A percentile compares a stretch with the other conserved stretches of the same genome.
Evolutionary conservation across 2,113 vertebrate species (phyloP).

Genomic region (Dasyornis broadbenti): DNA sequence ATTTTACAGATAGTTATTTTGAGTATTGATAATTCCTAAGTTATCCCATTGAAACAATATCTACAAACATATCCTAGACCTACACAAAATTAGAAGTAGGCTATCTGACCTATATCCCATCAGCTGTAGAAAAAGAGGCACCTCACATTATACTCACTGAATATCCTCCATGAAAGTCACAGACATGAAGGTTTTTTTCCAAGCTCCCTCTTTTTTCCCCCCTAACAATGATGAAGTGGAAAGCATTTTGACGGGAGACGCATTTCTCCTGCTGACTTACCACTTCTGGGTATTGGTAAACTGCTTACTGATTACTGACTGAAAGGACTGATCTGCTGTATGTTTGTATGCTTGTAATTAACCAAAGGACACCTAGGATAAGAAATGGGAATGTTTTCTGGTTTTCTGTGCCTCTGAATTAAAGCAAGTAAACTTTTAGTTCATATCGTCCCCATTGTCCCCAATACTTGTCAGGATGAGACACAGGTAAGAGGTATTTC

Average conservation of each 20-base stretch:
- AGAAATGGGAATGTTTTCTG: neutral
- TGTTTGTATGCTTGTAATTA: neutral
- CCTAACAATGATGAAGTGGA: neutral
- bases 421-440: neutral
- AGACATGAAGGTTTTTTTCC: neutral
- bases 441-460: neutral
- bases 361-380: neutral
- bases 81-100: neutral
- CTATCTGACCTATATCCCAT: neutral
- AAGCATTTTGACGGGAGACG: neutral
- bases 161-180: neutral
- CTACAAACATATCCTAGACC: neutral
- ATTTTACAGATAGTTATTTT: neutral
- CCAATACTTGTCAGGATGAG: neutral
- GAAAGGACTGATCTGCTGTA: neutral
- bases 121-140: neutral
- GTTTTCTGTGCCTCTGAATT: neutral
- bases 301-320: neutral
- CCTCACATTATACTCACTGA: neutral
- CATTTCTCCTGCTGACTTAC: neutral
- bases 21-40: neutral
- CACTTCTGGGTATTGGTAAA: neutral
- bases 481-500: neutral
- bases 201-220: neutral
- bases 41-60: neutral